Evolutionary conservation across 2,888 invertebrate species (phyloP), one percentile per base, ranked within the genome.

Genomic region (Hoplodrina blanda): DNA sequence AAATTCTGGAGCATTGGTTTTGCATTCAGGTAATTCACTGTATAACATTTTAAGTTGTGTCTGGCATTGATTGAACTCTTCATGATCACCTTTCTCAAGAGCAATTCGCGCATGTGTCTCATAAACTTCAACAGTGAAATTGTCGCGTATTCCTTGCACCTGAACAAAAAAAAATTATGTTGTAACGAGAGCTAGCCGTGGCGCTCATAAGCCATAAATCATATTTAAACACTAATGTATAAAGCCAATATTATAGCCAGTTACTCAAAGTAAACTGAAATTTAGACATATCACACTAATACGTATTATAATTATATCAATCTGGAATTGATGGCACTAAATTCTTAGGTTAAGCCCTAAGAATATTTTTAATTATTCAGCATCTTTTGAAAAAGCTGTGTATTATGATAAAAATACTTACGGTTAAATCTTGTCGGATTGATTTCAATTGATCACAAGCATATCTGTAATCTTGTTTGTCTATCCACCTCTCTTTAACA

Each of bases 11-110:
- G 97, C 96, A 96, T 99, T 98, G 61, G 96, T 96, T 74, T 96
- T 96, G 71, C 92, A 87, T 33, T 97, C 96, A 46, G 97, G 97
- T 74, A 98, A 94, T 92, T 98, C 98, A 79, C 97, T 95, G 92
- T 99, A 99, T 46, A 99, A 96, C 97, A 98, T 98, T 96, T 98
- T 98, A 65, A 99, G 96, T 95, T 99, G 99, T 17, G 99, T 99
- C 95, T 99, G 99, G 91, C 99, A 99, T 93, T 99, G 99, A 96
- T 99, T 99, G 91, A 99, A 99, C 92, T 99, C 99, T 91, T 99
- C 99, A 92, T 99, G 99, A 91, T 99, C 99, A 64, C 99, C 99
- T 95, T 98, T 99, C 93, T 99, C 99, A 92, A 99, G 96, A 62
- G 99, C 99, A 88, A 99, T 99, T 67, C 99, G 97, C 6, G 99